Evolutionary conservation across 2,888 invertebrate genomes (phyloP).

Genomic region (Noctua fimbriata): DNA sequence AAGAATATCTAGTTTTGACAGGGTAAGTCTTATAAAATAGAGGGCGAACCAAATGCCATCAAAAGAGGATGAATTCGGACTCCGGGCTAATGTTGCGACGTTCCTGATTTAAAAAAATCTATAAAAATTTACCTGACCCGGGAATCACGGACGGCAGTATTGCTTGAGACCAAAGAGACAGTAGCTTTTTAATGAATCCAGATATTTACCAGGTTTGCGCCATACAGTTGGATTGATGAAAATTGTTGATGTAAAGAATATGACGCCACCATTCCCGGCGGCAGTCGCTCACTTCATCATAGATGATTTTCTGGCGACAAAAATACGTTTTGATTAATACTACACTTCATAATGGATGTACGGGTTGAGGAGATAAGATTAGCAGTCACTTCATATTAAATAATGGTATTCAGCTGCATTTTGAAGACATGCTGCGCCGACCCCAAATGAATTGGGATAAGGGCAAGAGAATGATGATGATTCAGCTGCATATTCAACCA

Average conservation of each 20-base stretch:
- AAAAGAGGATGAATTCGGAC: background rate
- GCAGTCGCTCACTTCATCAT: constrained; percentile 65
- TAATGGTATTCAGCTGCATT: background rate
- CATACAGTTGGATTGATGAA: constrained; percentile 58
- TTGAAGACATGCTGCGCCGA: no score
- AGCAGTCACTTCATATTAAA: background rate
- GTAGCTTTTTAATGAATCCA: background rate
- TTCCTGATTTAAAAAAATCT: background rate
- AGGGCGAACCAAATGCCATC: background rate
- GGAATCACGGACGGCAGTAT: no score
- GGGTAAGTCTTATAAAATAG: background rate
- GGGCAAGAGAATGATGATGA: no score
- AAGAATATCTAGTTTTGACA: background rate
- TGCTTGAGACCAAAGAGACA: background rate
- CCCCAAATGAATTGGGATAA: no score
- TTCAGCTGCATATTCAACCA: background rate
- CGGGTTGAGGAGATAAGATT: background rate
- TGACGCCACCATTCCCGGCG: constrained; percentile 73
- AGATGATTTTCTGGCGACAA: background rate
- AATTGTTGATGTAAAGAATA: constrained; percentile 75
- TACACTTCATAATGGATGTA: background rate
- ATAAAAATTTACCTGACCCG: background rate
- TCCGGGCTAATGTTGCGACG: background rate
- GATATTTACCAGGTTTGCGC: constrained; percentile 69
- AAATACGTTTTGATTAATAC: background rate